Base-by-base conservation (phyloP, 1,140 invertebrate genomes). In the Schlechtendalia chinensis region DNA sequence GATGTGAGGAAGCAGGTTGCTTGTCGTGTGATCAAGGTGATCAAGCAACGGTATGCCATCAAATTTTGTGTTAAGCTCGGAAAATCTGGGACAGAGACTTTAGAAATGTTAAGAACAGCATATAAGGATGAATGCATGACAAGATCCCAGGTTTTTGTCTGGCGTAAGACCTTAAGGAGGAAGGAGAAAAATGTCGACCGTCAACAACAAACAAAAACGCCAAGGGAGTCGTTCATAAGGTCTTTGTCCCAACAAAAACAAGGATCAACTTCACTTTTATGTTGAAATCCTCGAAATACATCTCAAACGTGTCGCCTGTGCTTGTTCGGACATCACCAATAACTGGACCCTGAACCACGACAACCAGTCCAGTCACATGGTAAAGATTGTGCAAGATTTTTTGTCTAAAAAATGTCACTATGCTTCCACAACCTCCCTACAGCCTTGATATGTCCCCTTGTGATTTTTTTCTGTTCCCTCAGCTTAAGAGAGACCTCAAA, bases 301-400 rank as follows among this genome's bases (percentile, higher is more conserved):
- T 24, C 27, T 56, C 5, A 22, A 47, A 16, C 71, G 24, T 50
- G 50, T 74, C 17, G 22, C 10, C 12, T 24, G 32, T 17, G 50
- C 22, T 22, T 11, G 50, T 14, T 47, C 71, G 39, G 50, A 74
- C 11, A 63, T 22, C 32, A 11, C 47, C 5, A 50, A 74, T n/a
- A 22, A 8, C 22, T 74, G 71, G 71, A 11, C 53, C 14, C 47
- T 74, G 5, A 32, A 85, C 63, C 85, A 84, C 81, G 84, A 85
- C 74, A 85, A 85, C 81, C 83, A 83, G 12, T 82, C 83, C 22
- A 58, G 81, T 50, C 83, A 85, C 74, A n/a, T n/a, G n/a, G n/a
- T n/a, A n/a, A n/a, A n/a, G n/a, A n/a, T n/a, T n/a, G n/a, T n/a
- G n/a, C n/a, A 79, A 77, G 50, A 79, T 83, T 17, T 54, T 83